Evolutionary conservation across 2,797 vertebrate genomes (phyloP).

Genomic region (Echiichthys vipera): DNA sequence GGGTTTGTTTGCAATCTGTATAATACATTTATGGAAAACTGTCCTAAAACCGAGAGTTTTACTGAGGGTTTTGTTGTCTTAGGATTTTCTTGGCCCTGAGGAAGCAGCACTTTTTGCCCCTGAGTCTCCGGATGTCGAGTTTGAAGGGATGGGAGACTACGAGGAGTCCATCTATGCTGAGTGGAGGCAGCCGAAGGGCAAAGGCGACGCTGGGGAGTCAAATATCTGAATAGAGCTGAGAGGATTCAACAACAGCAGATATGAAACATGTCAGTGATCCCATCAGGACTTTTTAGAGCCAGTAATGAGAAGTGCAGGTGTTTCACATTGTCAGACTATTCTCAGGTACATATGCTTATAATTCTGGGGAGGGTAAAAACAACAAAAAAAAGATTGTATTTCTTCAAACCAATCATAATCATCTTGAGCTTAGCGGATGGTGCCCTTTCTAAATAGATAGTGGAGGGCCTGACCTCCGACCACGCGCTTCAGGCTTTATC

Average conservation of each 20-base stretch:
- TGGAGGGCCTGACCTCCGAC: too few relatives aligned
- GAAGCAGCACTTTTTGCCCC: constrained; percentile 34
- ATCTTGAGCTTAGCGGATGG: too few relatives aligned
- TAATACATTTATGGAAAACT: background rate
- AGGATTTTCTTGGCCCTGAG: constrained; percentile 64
- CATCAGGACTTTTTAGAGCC: background rate
- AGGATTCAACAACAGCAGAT: background rate
- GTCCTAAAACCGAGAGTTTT: too few relatives aligned
- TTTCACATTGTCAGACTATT: too few relatives aligned
- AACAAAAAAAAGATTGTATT: too few relatives aligned
- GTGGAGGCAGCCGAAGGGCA: constrained; percentile 81
- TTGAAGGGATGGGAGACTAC: constrained; percentile 89
- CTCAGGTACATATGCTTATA: too few relatives aligned
- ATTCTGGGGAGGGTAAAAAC: too few relatives aligned
- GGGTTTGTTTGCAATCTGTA: background rate
- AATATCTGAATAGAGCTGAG: constrained; percentile 13
- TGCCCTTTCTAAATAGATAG: too few relatives aligned
- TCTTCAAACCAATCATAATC: too few relatives aligned
- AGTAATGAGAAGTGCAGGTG: background rate
- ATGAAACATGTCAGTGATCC: background rate
- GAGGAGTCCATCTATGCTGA: constrained; percentile 89
- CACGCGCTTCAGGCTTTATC: too few relatives aligned
- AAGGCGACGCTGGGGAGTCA: constrained; percentile 64
- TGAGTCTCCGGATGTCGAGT: constrained; percentile 82
- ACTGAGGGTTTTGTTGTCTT: too few relatives aligned